A percentile compares a stretch with the other conserved stretches of the same genome.
These are phyloP conservation scores for Disparrhopalites patrizii DNA, from an alignment of 2,888 invertebrate genomes.

Conservation along the genomic window DNA sequence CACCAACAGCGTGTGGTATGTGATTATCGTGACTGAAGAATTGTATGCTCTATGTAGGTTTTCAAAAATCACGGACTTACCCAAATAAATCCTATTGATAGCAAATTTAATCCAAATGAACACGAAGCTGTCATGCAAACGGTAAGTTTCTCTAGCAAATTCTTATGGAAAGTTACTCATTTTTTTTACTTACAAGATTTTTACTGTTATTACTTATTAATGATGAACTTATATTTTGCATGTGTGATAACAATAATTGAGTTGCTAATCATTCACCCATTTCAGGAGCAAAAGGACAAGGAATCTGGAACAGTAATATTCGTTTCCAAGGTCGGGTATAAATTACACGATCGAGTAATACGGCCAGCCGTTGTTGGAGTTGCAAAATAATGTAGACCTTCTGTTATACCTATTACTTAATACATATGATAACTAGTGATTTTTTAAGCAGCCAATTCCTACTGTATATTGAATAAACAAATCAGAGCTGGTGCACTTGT, in stretches of 20 bases:
- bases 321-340: slow-evolving; percentile 94
- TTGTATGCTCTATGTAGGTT: slow-evolving; percentile 66
- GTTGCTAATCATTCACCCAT: slow-evolving; percentile 35
- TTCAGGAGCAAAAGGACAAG: slow-evolving; percentile 70
- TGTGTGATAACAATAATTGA: not conserved
- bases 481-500: too few species aligned
- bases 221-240: slow-evolving; percentile 26
- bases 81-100: slow-evolving; percentile 80
- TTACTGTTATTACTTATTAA: not conserved
- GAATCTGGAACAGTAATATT: slow-evolving; percentile 82
- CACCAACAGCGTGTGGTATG: too few species aligned
- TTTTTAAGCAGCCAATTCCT: not conserved
- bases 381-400: slow-evolving; percentile 60
- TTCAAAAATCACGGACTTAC: slow-evolving; percentile 87
- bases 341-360: slow-evolving; percentile 86
- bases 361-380: slow-evolving; percentile 96
- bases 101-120: slow-evolving; percentile 93
- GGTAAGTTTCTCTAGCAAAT: slow-evolving; percentile 53
- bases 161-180: not conserved
- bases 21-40: too few species aligned
- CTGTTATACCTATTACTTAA: too few species aligned
- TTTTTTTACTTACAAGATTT: not conserved
- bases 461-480: not conserved
- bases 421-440: not conserved
- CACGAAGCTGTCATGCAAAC: slow-evolving; percentile 96